Conservation (phyloP, 2,113 vertebrate species). For the Murina feae region DNA sequence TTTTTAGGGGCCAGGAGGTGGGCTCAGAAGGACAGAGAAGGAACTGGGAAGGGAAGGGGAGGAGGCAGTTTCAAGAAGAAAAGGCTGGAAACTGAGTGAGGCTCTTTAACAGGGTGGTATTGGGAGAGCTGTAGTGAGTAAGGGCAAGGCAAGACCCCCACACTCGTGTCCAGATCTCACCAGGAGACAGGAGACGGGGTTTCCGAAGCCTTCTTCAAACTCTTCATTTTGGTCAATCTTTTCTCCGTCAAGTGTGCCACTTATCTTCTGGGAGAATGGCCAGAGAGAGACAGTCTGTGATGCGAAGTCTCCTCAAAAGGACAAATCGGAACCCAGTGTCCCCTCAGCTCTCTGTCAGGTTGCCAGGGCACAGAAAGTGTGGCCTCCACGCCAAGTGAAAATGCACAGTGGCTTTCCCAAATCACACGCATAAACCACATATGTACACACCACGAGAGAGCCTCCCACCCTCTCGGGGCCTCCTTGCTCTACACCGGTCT, state of each 20-base stretch:
- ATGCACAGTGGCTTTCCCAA: not conserved
- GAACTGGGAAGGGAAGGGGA: not conserved
- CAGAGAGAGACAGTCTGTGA: not conserved
- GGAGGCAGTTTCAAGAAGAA: not conserved
- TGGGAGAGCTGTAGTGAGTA: not conserved
- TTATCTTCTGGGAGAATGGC: not conserved
- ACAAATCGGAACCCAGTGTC: rapidly evolving
- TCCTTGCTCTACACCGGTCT: not conserved
- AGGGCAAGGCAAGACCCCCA: not conserved
- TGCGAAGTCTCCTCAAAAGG: not conserved
- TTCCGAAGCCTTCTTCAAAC: not conserved
- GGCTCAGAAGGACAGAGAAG: not conserved
- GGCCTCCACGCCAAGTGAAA: not conserved
- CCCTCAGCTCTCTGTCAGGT: not conserved
- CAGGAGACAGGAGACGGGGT: not conserved
- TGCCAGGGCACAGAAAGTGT: rapidly evolving
- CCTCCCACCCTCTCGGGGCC: rapidly evolving
- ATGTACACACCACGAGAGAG: not conserved
- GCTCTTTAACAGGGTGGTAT: not conserved
- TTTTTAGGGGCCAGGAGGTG: not conserved
- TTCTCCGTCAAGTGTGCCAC: not conserved
- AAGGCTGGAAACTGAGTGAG: not conserved
- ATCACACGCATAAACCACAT: not conserved
- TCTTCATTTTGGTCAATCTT: not conserved
- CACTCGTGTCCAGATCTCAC: too few relatives aligned